Percentiles rank a stretch among this genome's conserved stretches.
Evolutionary conservation across 1,140 invertebrate genomes (phyloP).

Genomic region (Temnothorax nylanderi): DNA sequence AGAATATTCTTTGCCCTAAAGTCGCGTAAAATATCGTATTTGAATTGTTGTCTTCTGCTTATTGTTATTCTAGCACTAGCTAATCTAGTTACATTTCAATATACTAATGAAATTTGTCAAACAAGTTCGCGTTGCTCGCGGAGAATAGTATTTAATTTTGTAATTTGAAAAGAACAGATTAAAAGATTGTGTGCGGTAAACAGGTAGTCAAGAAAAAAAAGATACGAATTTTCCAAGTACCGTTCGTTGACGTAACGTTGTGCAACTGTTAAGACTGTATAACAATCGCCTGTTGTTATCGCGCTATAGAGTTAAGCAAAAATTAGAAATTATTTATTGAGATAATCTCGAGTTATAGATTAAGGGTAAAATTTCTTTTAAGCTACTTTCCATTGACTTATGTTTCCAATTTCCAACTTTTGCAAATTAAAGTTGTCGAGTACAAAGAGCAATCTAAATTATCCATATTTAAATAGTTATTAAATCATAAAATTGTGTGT

Average conservation of each 20-base stretch:
- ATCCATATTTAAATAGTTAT: background rate
- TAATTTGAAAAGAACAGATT: slow-evolving; percentile 19
- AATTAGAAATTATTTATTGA: background rate
- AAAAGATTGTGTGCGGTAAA: background rate
- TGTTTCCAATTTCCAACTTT: background rate
- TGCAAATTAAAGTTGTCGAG: background rate
- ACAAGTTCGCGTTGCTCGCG: background rate
- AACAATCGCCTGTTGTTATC: background rate
- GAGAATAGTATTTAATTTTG: background rate
- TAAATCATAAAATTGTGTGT: background rate
- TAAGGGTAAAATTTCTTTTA: background rate
- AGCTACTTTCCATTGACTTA: background rate
- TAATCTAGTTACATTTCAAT: background rate
- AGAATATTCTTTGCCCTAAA: background rate
- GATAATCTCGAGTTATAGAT: background rate
- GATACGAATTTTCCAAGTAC: background rate
- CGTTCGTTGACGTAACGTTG: background rate
- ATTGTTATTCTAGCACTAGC: background rate
- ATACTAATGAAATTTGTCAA: background rate
- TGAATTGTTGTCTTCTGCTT: background rate
- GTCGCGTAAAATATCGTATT: background rate
- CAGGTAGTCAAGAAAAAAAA: background rate
- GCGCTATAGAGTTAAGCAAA: background rate
- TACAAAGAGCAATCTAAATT: background rate
- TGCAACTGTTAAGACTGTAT: background rate